Evolutionary conservation across 2,888 invertebrate genomes (phyloP), one percentile per base, ranked within the genome.

Genomic region (Ectropis crepuscularia): DNA sequence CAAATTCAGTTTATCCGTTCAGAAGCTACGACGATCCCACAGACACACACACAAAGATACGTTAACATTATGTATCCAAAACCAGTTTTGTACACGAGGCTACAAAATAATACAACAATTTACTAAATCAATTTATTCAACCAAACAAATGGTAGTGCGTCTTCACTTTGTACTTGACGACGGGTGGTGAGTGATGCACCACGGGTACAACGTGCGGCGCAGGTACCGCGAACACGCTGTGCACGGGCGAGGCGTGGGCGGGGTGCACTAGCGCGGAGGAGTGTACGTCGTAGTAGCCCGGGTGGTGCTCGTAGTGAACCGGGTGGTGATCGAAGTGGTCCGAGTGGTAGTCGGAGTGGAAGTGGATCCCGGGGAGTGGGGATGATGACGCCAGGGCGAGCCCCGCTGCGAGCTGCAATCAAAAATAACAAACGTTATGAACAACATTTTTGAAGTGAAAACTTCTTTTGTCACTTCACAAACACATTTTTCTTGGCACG

Each of bases 151-250:
- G 81, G 55, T 83, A 82, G 69, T 79, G 77, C 4, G 77, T 76
- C 58, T 84, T 84, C 37, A 83, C 79, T 68, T 84, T 83, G 51
- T 82, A 82, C 55, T 83, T 81, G 61, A 72, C 69, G 0, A 75
- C 73, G 0, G 71, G 76, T 0, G 53, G 43, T n/a, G n/a, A n/a
- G 45, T 58, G 58, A 45, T 65, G 73, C 2, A 68, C 67, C 0
- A 68, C 48, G 0, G 53, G 57, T 48, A 71, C 73, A 61, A 68
- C 57, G 57, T 70, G 74, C 53, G 68, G 69, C n/a, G 73, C 63
- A 48, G 78, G 76, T 39, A 70, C 67, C 37, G 71, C 53, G 46
- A 74, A 75, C 10, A 72, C 68, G 36, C 69, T 66, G 59, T 73
- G 75, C 6, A 80, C 70, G 12, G 68, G 43, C 38, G 71, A 70